A percentile compares a stretch with the other conserved stretches of the same genome.
phyloP scores from a whole-genome alignment of 2,797 vertebrate genomes.

The Leptatherina wallacei region DNA sequence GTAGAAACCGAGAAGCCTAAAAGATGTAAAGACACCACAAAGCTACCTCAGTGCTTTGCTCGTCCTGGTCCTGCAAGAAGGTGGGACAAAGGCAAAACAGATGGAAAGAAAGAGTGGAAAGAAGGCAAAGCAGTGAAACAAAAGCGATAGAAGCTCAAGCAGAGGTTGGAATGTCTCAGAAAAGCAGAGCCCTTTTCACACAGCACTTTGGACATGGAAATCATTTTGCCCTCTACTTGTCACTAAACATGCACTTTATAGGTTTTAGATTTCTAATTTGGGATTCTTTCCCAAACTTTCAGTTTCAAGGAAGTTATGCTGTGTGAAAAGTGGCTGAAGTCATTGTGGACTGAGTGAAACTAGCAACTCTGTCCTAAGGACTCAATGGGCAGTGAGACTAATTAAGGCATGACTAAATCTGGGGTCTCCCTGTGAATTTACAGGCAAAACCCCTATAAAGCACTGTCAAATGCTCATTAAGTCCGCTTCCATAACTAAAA shows the following conservation, averaged over 20 bases:
- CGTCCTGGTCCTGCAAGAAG: constrained; percentile 73
- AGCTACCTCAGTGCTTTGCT: constrained; percentile 57
- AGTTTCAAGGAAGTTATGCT: constrained; percentile 4
- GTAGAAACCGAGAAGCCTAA: constrained; percentile 9
- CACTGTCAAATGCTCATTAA: neutral
- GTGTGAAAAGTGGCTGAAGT: constrained; percentile 39
- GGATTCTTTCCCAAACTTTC: neutral
- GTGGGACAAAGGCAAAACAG: constrained; percentile 20
- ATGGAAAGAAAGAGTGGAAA: constrained; percentile 28
- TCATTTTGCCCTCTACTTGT: neutral
- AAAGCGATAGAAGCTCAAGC: constrained; percentile 26
- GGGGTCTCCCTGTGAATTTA: neutral
- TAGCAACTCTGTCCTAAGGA: neutral
- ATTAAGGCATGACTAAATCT: neutral
- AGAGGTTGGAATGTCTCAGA: constrained; percentile 66
- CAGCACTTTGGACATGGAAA: constrained; percentile 12
- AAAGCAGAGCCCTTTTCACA: constrained; percentile 43
- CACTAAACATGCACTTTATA: neutral
- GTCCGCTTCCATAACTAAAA: neutral
- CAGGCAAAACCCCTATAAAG: constrained; percentile 10
- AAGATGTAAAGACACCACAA: constrained; percentile 25
- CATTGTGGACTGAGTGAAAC: neutral
- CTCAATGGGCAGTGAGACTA: constrained; percentile 7
- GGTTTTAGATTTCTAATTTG: neutral
- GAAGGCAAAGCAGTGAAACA: constrained; percentile 41